Evolutionary conservation across 2,797 vertebrate species (phyloP).

Genomic region (Caiman crocodilus): DNA sequence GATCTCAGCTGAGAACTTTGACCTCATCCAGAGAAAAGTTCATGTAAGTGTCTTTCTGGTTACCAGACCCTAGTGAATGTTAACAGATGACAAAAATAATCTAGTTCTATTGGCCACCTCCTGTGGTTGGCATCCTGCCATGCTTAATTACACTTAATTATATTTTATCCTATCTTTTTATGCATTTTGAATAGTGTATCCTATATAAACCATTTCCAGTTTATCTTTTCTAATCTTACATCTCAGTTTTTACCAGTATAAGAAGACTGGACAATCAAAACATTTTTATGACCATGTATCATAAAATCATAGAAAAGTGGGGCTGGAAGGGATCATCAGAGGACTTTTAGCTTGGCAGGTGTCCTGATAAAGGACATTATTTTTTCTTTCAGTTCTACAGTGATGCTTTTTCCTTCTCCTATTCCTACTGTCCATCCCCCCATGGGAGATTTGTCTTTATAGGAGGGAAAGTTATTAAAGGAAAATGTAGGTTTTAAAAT

Average conservation of each 20-base stretch:
- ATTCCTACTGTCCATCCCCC: neutral
- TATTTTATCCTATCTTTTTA: neutral
- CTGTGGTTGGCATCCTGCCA: neutral
- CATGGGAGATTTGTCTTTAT: neutral
- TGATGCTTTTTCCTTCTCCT: neutral
- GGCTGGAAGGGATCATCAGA: neutral
- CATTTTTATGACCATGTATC: too few species aligned
- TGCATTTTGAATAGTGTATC: neutral
- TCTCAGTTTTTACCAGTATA: neutral
- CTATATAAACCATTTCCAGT: neutral
- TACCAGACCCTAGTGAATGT: neutral
- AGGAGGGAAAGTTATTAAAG: neutral
- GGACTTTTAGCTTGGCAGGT: neutral
- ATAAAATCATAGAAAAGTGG: neutral
- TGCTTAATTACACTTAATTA: neutral
- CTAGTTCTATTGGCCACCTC: neutral
- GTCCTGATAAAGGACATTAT: neutral
- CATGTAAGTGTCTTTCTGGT: neutral
- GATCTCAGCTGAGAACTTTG: neutral
- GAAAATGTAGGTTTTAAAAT: neutral
- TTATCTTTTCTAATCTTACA: neutral
- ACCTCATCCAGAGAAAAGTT: neutral
- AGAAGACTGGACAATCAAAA: too few species aligned
- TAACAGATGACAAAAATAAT: neutral
- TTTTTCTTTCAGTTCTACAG: neutral